A percentile compares a stretch with the other conserved stretches of the same genome.
Evolutionary conservation across 2,888 invertebrate genomes (phyloP).

Genomic region (Hirtodrosophila cameraria): DNA sequence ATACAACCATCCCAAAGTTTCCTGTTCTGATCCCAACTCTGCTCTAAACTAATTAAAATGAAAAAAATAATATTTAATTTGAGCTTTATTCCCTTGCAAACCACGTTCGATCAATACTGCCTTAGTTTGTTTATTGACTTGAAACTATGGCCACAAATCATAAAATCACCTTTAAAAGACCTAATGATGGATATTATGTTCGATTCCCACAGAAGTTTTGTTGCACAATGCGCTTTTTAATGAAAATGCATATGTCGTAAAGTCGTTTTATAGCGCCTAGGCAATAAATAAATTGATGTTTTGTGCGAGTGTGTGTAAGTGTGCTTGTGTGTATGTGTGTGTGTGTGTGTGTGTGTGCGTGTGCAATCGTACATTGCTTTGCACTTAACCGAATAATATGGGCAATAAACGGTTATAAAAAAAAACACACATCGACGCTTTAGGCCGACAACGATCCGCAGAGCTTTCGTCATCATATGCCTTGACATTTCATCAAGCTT

Average conservation of each 20-base stretch:
- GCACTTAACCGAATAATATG: constrained; percentile 67
- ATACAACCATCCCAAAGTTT: too few species aligned
- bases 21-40: too few species aligned
- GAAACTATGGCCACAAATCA: not conserved
- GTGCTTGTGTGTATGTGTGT: constrained; percentile 7
- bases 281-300: constrained; percentile 47
- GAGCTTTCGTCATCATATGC: constrained; percentile 47
- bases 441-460: constrained; percentile 16
- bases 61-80: not conserved
- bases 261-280: constrained; percentile 44
- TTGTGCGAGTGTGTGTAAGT: too few species aligned
- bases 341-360: constrained; percentile 1
- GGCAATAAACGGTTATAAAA: constrained; percentile 53
- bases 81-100: not conserved
- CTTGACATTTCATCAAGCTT: constrained; percentile 57
- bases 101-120: not conserved
- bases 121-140: constrained; percentile 19
- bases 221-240: constrained; percentile 48
- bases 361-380: constrained; percentile 61
- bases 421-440: constrained; percentile 22
- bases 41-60: too few species aligned
- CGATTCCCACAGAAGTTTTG: constrained; percentile 30
- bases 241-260: constrained; percentile 30
- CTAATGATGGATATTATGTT: constrained; percentile 35
- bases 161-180: constrained; percentile 17